Conservation (phyloP, 2,797 vertebrate genomes). For the Agapornis canus region DNA sequence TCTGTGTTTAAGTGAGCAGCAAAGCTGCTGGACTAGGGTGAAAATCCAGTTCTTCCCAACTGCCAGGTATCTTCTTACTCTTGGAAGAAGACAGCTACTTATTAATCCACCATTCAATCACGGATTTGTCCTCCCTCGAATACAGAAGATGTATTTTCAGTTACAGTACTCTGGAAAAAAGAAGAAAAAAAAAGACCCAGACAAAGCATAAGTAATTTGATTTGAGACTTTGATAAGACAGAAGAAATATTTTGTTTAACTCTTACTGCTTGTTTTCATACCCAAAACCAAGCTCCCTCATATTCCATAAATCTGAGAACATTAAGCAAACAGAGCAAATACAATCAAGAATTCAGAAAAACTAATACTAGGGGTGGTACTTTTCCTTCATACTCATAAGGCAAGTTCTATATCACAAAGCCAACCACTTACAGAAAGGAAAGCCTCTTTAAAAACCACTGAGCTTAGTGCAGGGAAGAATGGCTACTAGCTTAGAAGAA, state of each 20-base stretch:
- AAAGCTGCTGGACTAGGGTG: slow-evolving; percentile 86
- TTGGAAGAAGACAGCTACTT: slow-evolving; percentile 24
- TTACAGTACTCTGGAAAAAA: slow-evolving; percentile 72
- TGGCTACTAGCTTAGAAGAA: neutral
- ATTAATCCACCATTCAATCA: slow-evolving; percentile 72
- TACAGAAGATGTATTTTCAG: slow-evolving; percentile 27
- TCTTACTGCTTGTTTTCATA: neutral
- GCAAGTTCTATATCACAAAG: neutral
- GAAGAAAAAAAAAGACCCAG: neutral
- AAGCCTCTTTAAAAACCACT: neutral
- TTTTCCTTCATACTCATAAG: neutral
- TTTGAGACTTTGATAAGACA: neutral
- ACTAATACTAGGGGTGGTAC: neutral
- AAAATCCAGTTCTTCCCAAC: slow-evolving; percentile 78
- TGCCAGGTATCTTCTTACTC: slow-evolving; percentile 32
- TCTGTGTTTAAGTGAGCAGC: slow-evolving; percentile 92
- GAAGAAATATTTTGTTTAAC: neutral
- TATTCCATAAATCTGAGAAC: neutral
- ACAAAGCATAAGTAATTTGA: neutral
- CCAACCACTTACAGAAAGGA: neutral
- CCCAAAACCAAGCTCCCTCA: neutral
- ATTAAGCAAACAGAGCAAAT: neutral
- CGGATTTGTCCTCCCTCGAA: slow-evolving; percentile 20
- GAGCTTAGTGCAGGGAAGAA: neutral
- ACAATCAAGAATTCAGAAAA: neutral